Evolutionary conservation across 1,140 invertebrate species (phyloP), one percentile per base, ranked within the genome.

Genomic region (Trypoxylus dichotomus): DNA sequence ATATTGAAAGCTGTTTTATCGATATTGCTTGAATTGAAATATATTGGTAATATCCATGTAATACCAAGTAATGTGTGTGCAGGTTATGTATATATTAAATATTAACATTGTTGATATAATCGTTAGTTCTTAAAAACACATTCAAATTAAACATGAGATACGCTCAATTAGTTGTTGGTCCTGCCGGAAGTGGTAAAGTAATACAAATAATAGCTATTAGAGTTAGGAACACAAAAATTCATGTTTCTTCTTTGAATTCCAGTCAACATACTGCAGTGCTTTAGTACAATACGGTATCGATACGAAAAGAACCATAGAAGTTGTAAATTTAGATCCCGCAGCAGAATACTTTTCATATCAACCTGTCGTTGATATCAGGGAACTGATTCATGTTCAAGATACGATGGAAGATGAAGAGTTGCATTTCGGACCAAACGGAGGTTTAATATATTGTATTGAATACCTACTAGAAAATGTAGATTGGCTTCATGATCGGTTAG

Each of bases 251-350:
- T 37, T 73, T 19, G 11, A 54, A 29, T 82, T 82, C 37, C 54
- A 94, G 95, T 98, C 97, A 0, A 99, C 97, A 1, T 99, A 99
- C 85, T 99, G 98, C 86, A 92, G 92, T 68, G 92, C 92, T 11
- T 92, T 99, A 84, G 93, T 95, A 78, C 93, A 93, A 85, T 96
- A 99, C 87, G 95, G 92, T 73, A 90, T 91, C 79, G 92, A 92
- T 79, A 85, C 91, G 3, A 92, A 92, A 78, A 90, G 96, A 83
- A 88, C 89, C 1, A 89, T 98, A 25, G 91, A 96, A 79, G 92
- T 99, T 8, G 93, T 99, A 0, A 99, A 99, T 89, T 89, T 99
- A 47, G 98, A 99, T 89, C 98, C 98, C 54, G 98, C 98, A 2
- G 97, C 97, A 15, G 98, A 99, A 86, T 89, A 95, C 84, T 99